Conservation (phyloP, 2,113 vertebrate genomes). For the Willisornis vidua region DNA sequence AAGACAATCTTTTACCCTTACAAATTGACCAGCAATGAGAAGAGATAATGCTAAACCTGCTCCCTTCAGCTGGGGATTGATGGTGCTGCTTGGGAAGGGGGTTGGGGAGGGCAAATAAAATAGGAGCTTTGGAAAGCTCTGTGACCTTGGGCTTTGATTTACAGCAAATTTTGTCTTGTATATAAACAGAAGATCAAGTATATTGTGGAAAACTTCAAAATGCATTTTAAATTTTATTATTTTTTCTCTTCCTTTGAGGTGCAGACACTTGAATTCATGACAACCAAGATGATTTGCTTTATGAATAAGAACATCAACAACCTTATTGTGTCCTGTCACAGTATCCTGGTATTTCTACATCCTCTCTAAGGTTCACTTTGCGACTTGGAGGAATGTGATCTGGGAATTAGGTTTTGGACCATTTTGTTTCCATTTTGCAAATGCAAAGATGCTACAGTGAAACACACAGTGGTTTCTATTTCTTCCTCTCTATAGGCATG, state of each 20-base stretch:
- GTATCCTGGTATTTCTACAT: constrained; percentile 37
- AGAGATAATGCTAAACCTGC: not conserved
- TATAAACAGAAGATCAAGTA: not conserved
- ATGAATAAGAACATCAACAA: constrained; percentile 23
- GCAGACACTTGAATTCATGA: not conserved
- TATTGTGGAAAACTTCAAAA: not conserved
- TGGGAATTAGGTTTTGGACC: constrained; percentile 49
- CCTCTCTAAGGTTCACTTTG: constrained; percentile 33
- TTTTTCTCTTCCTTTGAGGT: not conserved
- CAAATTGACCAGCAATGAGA: not conserved
- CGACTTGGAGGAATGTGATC: constrained; percentile 35
- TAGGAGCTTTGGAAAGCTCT: not conserved
- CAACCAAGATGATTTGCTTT: not conserved
- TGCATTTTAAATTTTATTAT: not conserved
- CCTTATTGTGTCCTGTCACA: constrained; percentile 18
- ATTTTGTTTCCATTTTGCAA: constrained; percentile 48
- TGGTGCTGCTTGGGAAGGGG: not conserved
- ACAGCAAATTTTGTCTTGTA: not conserved
- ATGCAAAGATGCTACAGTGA: constrained; percentile 46
- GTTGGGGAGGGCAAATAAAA: not conserved
- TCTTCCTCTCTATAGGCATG: constrained; percentile 61
- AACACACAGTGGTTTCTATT: constrained; percentile 54
- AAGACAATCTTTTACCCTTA: not conserved
- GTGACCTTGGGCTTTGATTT: not conserved
- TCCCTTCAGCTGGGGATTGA: not conserved